Conservation (phyloP, 2,797 vertebrate species). For the Tiaroga cobitis region DNA sequence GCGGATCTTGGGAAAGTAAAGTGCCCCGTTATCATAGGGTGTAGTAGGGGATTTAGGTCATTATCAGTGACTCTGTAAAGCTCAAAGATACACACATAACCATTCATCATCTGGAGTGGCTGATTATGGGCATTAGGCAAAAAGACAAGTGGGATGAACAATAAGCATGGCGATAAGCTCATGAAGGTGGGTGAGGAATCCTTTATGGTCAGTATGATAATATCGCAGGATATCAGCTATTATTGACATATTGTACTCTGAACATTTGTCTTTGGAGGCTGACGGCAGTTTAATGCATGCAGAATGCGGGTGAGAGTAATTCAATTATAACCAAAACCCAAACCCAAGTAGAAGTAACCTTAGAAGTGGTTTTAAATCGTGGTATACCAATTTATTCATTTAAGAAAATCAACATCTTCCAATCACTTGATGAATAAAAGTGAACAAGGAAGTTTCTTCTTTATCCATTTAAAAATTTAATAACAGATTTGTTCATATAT, state of each 20-base stretch:
- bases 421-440: neutral
- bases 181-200: slow-evolving; percentile 8
- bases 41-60: slow-evolving; percentile 13
- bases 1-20: slow-evolving; percentile 48
- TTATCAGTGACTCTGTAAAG: slow-evolving; percentile 7
- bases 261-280: slow-evolving; percentile 33
- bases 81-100: slow-evolving; percentile 17
- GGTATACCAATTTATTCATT: neutral
- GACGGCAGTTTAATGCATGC: neutral
- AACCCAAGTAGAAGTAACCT: neutral
- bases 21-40: slow-evolving; percentile 41
- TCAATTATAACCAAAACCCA: neutral
- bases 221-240: neutral
- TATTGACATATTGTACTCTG: neutral
- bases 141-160: neutral
- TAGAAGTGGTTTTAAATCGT: neutral
- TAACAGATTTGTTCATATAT: neutral
- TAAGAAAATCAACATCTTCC: neutral
- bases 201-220: slow-evolving; percentile 14
- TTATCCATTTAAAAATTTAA: too few relatives aligned
- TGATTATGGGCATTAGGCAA: slow-evolving; percentile 44
- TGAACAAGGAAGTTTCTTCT: neutral
- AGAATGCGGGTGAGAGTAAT: neutral
- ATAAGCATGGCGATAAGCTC: slow-evolving; percentile 1
- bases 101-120: slow-evolving; percentile 45